phyloP scores from a whole-genome alignment of 92 coral and sea anemone species.

The Phenganax subtilis region DNA sequence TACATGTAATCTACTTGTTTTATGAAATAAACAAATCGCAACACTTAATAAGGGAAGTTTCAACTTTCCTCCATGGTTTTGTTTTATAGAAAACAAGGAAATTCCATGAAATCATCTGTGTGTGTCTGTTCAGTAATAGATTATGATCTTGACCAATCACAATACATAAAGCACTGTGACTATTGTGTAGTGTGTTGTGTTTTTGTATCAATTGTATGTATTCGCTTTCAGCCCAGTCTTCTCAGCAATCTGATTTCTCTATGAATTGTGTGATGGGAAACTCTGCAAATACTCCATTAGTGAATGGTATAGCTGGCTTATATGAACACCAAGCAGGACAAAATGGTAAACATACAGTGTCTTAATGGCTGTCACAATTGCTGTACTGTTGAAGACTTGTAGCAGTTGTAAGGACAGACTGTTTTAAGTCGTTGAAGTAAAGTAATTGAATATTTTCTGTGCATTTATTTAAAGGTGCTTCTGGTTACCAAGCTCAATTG shows the following conservation, averaged over 20 bases:
- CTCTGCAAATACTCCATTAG: neutral
- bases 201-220: too few species aligned
- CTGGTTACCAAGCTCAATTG: slow-evolving; percentile 15
- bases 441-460: too few species aligned
- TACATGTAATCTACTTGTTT: too few species aligned
- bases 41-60: neutral
- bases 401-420: too few species aligned
- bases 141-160: too few species aligned
- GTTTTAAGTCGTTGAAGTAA: too few species aligned
- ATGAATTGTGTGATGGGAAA: neutral
- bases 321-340: slow-evolving; percentile 20
- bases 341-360: neutral
- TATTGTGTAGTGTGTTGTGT: too few species aligned
- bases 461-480: neutral
- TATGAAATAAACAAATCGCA: neutral
- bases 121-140: too few species aligned
- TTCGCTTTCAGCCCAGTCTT: neutral
- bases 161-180: too few species aligned
- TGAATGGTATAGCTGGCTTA: slow-evolving; percentile 11
- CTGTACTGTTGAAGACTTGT: neutral
- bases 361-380: neutral
- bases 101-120: too few species aligned
- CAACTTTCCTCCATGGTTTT: neutral
- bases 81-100: too few species aligned
- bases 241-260: slow-evolving; percentile 30